A percentile compares a stretch with the other conserved stretches of the same genome.
phyloP scores from a whole-genome alignment of 2,888 invertebrate species.

The Linnaemya tessellans region DNA sequence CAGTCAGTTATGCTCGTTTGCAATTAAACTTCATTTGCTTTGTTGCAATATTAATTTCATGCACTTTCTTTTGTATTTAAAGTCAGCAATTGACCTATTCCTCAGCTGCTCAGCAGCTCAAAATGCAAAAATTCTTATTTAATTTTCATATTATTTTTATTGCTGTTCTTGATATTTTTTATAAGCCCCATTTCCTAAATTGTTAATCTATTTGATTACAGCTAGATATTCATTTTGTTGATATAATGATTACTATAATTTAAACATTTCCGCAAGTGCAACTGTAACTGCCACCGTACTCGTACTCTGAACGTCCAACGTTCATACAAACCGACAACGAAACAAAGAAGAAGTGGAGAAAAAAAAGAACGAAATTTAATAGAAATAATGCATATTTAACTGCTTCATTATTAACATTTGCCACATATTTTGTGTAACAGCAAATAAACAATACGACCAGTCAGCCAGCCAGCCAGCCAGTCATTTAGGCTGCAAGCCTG shows the following conservation, averaged over 20 bases:
- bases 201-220: slow-evolving; percentile 59
- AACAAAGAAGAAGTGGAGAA: slow-evolving; percentile 3
- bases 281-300: slow-evolving; percentile 80
- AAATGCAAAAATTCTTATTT: neutral
- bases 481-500: slow-evolving; percentile 17
- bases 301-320: neutral
- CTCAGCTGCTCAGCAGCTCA: neutral
- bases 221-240: slow-evolving; percentile 66
- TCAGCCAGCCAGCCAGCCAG: slow-evolving; percentile 21
- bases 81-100: neutral
- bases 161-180: neutral
- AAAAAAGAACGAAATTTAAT: slow-evolving; percentile 48
- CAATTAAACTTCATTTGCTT: neutral
- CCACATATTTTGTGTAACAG: slow-evolving; percentile 65
- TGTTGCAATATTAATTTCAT: neutral
- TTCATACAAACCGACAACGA: slow-evolving; percentile 14
- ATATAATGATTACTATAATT: slow-evolving; percentile 72
- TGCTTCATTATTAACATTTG: slow-evolving; percentile 69
- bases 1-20: no score
- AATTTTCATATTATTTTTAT: slow-evolving; percentile 16
- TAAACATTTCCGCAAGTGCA: slow-evolving; percentile 78
- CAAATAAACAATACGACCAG: slow-evolving; percentile 59
- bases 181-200: slow-evolving; percentile 62
- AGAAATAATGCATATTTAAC: slow-evolving; percentile 62
- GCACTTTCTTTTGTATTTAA: neutral